Conservation (phyloP, 1,140 invertebrate genomes). For the Stegodyphus dumicola region DNA sequence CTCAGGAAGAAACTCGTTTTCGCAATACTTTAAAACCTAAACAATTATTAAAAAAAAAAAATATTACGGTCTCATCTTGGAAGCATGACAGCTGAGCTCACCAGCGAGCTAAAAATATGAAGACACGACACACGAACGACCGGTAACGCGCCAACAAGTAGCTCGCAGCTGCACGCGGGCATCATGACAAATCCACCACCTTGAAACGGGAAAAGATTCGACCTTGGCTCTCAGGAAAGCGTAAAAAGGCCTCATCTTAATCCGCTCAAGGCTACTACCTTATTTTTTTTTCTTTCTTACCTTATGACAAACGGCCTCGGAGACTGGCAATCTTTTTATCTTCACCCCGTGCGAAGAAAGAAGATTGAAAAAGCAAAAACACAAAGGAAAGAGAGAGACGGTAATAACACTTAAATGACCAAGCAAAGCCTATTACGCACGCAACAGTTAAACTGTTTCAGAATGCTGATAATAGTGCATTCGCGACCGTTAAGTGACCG, state of each 20-base stretch:
- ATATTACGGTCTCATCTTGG: background rate
- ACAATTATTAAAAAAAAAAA: background rate
- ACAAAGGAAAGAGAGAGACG: background rate
- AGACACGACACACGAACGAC: background rate
- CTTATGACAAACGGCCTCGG: background rate
- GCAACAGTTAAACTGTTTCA: no score
- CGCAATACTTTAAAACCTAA: background rate
- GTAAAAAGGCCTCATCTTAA: constrained; percentile 37
- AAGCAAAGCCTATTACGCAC: background rate
- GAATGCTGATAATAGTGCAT: no score
- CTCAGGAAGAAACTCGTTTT: background rate
- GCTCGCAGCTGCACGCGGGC: background rate
- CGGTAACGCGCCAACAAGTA: constrained; percentile 21
- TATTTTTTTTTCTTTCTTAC: constrained; percentile 1
- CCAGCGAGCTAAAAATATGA: background rate
- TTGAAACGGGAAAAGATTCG: constrained; percentile 9
- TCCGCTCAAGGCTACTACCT: constrained; percentile 18
- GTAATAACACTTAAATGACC: background rate
- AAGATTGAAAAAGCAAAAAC: background rate
- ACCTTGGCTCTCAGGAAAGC: constrained; percentile 40
- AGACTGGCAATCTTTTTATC: background rate
- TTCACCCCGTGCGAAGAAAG: background rate
- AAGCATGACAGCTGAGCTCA: background rate
- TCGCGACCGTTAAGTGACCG: no score
- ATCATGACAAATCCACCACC: constrained; percentile 10